Percentiles rank a stretch among this genome's conserved stretches.
These are phyloP conservation scores for Dimorphilus gyrociliatus DNA, from an alignment of 2,888 invertebrate genomes.

Conservation along the genomic window DNA sequence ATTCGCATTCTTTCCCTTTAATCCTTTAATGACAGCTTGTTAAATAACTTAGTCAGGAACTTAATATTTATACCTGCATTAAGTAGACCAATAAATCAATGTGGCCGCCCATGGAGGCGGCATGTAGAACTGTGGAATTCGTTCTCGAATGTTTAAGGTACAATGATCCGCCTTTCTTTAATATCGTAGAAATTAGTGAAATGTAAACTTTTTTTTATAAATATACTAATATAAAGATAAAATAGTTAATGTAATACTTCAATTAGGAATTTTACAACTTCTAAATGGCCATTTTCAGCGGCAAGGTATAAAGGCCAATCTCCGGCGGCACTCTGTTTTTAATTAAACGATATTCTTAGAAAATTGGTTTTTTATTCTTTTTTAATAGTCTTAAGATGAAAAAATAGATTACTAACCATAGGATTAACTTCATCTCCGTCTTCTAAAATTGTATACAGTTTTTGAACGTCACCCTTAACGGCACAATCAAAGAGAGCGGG, in stretches of 20 bases:
- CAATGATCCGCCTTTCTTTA: conserved; percentile 23
- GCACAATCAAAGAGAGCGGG: conserved; percentile 21
- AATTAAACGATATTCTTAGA: no score
- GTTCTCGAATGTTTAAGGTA: conserved; percentile 16
- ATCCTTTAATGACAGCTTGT: no score
- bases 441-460: conserved; percentile 20
- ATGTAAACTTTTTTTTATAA: background rate
- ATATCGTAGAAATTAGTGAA: conserved; percentile 1
- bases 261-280: conserved; percentile 20
- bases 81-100: conserved; percentile 17
- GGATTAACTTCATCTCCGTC: conserved; percentile 26
- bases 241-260: conserved; percentile 15
- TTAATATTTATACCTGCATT: no score
- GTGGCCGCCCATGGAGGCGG: conserved; percentile 19
- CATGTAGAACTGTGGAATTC: conserved; percentile 21
- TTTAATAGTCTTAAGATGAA: no score
- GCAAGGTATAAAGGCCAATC: conserved; percentile 27
- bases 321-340: conserved; percentile 27
- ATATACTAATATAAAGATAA: background rate
- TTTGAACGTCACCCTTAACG: conserved; percentile 20
- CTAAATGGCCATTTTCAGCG: conserved; percentile 25
- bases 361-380: no score
- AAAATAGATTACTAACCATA: conserved; percentile 16
- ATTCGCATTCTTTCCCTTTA: no score
- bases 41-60: no score